phyloP scores from a whole-genome alignment of 2,797 vertebrate genomes.

The Spinus olivaceus region DNA sequence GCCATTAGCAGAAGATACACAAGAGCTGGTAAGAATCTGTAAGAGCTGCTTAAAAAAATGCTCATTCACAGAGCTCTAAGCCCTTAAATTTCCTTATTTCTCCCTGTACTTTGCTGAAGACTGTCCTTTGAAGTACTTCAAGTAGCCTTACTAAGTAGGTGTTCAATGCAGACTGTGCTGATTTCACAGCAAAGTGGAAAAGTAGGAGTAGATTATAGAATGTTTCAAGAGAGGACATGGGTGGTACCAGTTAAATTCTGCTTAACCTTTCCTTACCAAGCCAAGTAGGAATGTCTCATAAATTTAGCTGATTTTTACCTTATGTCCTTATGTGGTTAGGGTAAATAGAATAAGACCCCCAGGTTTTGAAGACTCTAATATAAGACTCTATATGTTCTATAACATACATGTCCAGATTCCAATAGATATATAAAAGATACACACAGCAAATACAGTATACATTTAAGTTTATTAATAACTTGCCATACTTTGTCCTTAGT shows the following conservation, averaged over 20 bases:
- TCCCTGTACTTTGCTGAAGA: not conserved
- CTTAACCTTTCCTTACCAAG: not conserved
- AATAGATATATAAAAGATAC: not conserved
- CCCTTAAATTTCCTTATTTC: not conserved
- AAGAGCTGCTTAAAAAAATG: not conserved
- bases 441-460: not conserved
- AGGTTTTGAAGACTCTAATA: not conserved
- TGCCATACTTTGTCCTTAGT: not conserved
- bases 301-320: not conserved
- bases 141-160: not conserved
- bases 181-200: not conserved
- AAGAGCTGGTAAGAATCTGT: constrained; percentile 79
- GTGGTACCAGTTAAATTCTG: not conserved
- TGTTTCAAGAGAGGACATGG: not conserved
- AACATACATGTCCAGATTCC: not conserved
- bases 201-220: not conserved
- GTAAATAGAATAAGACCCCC: not conserved
- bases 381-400: not conserved
- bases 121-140: not conserved
- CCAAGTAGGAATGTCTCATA: not conserved
- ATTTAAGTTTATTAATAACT: not conserved
- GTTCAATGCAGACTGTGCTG: not conserved
- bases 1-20: constrained; percentile 87
- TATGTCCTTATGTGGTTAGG: not conserved
- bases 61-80: not conserved